Conservation (phyloP, 2,797 vertebrate species). For the Cryptoprocta ferox region DNA sequence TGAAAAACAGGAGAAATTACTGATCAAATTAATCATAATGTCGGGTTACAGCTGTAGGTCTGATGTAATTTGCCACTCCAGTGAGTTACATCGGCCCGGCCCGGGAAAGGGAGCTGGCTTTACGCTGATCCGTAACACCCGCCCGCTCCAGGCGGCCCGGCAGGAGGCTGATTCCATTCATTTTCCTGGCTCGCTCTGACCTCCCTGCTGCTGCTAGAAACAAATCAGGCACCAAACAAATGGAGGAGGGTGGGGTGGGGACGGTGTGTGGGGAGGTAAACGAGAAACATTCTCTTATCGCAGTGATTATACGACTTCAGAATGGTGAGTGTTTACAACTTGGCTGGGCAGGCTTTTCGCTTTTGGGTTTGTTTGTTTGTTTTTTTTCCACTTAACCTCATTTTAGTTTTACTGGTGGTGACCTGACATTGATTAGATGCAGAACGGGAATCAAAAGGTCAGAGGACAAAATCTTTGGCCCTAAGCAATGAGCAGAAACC, state of each 20-base stretch:
- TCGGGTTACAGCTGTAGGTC: conserved; percentile 99
- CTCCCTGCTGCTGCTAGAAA: conserved; percentile 87
- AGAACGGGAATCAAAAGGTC: conserved; percentile 78
- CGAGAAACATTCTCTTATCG: conserved; percentile 57
- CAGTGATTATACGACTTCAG: background rate
- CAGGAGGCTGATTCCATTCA: conserved; percentile 89
- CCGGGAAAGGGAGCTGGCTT: conserved; percentile 91
- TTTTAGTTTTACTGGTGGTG: conserved; percentile 69
- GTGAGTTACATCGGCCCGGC: conserved; percentile 99
- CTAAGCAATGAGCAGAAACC: conserved; percentile 3
- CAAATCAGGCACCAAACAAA: conserved; percentile 85
- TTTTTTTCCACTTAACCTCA: conserved; percentile 57
- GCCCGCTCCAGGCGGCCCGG: conserved; percentile 88
- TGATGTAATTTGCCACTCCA: conserved; percentile 99
- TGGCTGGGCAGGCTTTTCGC: background rate
- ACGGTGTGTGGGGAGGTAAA: background rate
- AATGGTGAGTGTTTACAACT: conserved; percentile 67
- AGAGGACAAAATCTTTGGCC: conserved; percentile 69
- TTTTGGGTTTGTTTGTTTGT: background rate
- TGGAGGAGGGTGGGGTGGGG: background rate
- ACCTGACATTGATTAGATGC: conserved; percentile 76
- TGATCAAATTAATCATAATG: conserved; percentile 99
- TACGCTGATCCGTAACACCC: conserved; percentile 95
- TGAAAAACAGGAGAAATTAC: conserved; percentile 99
- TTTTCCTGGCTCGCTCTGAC: conserved; percentile 88